phyloP scores from a whole-genome alignment of 2,888 invertebrate genomes.

The Shargacucullia verbasci region DNA sequence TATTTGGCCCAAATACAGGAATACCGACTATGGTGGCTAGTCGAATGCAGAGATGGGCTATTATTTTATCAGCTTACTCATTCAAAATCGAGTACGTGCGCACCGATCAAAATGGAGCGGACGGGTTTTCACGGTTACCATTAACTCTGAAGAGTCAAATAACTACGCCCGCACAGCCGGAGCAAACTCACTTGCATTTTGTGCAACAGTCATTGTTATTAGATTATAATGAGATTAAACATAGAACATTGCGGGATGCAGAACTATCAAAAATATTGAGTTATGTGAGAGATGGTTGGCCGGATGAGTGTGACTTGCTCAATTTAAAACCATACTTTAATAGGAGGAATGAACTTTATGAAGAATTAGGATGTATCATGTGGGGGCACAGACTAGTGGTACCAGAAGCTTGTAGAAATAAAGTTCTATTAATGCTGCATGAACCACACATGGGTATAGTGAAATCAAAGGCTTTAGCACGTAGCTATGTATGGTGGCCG shows the following conservation, averaged over 20 bases:
- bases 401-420: conserved; percentile 3
- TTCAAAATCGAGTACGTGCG: too few species aligned
- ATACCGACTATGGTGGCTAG: too few species aligned
- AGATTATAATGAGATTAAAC: conserved; percentile 8
- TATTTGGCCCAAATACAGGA: too few species aligned
- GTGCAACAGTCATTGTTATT: conserved; percentile 4
- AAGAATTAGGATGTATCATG: conserved; percentile 26
- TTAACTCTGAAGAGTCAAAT: too few species aligned
- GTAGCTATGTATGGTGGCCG: conserved; percentile 8
- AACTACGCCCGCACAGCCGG: not conserved
- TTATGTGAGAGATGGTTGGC: conserved; percentile 11
- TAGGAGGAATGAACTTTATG: conserved; percentile 2
- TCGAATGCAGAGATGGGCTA: too few species aligned
- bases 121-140: too few species aligned
- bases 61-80: too few species aligned
- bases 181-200: conserved; percentile 3
- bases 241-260: not conserved
- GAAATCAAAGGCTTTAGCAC: conserved; percentile 3
- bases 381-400: conserved; percentile 8
- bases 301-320: not conserved
- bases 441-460: conserved; percentile 11
- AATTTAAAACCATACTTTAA: conserved; percentile 4
- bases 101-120: too few species aligned
- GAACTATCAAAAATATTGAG: conserved; percentile 8
- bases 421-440: not conserved